These are phyloP conservation scores for Ormyrus rosae DNA, from an alignment of 2,888 invertebrate species.

Conservation along the genomic window DNA sequence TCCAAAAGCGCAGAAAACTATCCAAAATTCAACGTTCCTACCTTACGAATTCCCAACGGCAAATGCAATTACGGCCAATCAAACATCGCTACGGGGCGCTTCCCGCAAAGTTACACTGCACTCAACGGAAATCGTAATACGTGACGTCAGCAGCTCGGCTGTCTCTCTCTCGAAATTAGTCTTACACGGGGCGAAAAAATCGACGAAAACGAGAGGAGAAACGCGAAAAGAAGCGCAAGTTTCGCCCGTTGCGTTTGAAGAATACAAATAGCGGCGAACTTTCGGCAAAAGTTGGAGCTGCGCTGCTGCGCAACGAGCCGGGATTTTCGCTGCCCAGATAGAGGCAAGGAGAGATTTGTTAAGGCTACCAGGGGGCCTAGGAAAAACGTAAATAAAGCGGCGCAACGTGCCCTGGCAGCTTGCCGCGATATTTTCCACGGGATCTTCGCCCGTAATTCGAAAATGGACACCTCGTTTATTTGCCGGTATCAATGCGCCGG, in stretches of 20 bases:
- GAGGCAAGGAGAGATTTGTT: conserved; percentile 12
- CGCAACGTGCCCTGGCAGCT: conserved; percentile 14
- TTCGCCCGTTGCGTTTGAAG: not conserved
- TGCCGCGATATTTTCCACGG: not conserved
- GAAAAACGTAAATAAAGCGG: conserved; percentile 25
- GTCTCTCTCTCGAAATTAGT: not conserved
- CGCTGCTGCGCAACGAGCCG: not conserved
- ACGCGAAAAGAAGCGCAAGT: not conserved
- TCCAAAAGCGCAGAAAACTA: no score
- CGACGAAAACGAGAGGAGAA: conserved; percentile 4
- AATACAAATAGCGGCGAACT: conserved; percentile 29
- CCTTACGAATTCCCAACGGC: no score
- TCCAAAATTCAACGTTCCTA: no score
- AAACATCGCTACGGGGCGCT: no score
- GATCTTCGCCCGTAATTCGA: not conserved
- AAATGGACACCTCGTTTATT: not conserved
- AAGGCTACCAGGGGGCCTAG: not conserved
- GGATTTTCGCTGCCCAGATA: not conserved
- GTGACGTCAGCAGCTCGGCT: not conserved
- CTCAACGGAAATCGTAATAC: not conserved
- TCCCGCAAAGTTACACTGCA: no score
- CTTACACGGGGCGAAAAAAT: not conserved
- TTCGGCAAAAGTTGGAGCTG: not conserved
- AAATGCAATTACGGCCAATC: not conserved
- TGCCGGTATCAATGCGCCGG: no score